Percentiles rank a stretch among this genome's conserved stretches.
Evolutionary conservation across 2,888 invertebrate species (phyloP).

Genomic region (Heliconius erato): DNA sequence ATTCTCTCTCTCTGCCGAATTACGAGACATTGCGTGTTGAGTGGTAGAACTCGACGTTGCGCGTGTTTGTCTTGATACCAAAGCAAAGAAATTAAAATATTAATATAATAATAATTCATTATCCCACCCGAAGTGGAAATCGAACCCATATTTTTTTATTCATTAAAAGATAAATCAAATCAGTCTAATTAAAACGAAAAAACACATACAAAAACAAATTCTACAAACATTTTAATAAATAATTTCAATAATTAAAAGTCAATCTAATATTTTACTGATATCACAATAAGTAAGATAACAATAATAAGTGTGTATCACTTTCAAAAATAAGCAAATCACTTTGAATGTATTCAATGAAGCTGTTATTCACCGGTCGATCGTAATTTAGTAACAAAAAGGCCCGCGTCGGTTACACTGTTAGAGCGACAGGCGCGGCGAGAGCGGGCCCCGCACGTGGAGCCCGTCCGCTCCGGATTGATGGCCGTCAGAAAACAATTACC

Average conservation of each 20-base stretch:
- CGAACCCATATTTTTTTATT: neutral
- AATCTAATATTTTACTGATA: neutral
- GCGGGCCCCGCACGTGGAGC: constrained; percentile 62
- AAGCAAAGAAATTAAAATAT: too few relatives aligned
- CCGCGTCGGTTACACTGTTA: constrained; percentile 46
- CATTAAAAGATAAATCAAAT: neutral
- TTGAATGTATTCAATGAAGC: constrained; percentile 41
- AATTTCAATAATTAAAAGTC: neutral
- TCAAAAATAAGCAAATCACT: constrained; percentile 22
- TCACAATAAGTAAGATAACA: neutral
- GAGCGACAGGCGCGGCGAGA: constrained; percentile 38
- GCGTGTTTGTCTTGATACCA: too few relatives aligned
- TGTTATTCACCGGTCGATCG: constrained; percentile 40
- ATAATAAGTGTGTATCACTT: constrained; percentile 15
- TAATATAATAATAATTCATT: too few relatives aligned
- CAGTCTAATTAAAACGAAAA: neutral
- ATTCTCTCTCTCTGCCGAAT: too few relatives aligned
- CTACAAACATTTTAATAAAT: neutral
- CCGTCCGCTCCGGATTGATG: constrained; percentile 63
- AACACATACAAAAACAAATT: neutral
- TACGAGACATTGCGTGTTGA: too few relatives aligned
- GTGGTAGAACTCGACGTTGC: too few relatives aligned
- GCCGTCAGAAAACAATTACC: constrained; percentile 81
- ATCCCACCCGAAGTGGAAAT: too few relatives aligned
- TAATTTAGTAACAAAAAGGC: constrained; percentile 46